Evolutionary conservation across 2,113 vertebrate genomes (phyloP), one percentile per base, ranked within the genome.

Genomic region (Stegastes partitus): DNA sequence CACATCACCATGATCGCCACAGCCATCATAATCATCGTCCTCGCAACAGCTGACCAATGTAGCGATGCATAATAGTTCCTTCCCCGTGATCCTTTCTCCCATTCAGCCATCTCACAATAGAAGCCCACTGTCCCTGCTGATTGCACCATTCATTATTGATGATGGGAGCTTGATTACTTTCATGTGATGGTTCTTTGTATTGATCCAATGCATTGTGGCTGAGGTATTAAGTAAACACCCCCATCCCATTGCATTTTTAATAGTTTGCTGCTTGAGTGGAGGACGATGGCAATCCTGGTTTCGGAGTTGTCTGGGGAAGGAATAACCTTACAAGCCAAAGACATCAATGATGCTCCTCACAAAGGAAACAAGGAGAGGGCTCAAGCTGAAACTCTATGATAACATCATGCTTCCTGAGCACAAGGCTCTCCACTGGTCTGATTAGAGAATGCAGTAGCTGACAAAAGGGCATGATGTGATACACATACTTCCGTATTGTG

Each of bases 61-160:
- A 59, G 44, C 15, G 9, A 58, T 21, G 26, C 61, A 74, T 69
- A 83, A 86, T 76, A 64, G 75, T 34, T 59, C 39, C 65, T 74
- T 42, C 64, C 58, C 61, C 31, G 59, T 8, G 39, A 82, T 57
- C 68, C 58, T 58, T 79, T 79, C 73, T 84, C 61, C 73, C 67
- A 85, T 91, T 92, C 87, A 90, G 68, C 49, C 74, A 22, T 39
- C 68, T 74, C 67, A 93, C 90, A 93, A 93, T 73, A 71, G 90
- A 28, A 75, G 75, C 55, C 61, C 70, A 65, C 79, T 74, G 65
- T 79, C 71, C 56, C 55, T 74, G 86, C 55, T 84, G 87, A 93
- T 90, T 78, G 79, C 49, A 54, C 26, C 83, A 87, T 95, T 82
- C 77, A 95, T 94, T 93, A 95, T 94, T 91, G 87, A 94, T 93